phyloP scores from a whole-genome alignment of 2,797 vertebrate species.

The Cheirogaleus major region DNA sequence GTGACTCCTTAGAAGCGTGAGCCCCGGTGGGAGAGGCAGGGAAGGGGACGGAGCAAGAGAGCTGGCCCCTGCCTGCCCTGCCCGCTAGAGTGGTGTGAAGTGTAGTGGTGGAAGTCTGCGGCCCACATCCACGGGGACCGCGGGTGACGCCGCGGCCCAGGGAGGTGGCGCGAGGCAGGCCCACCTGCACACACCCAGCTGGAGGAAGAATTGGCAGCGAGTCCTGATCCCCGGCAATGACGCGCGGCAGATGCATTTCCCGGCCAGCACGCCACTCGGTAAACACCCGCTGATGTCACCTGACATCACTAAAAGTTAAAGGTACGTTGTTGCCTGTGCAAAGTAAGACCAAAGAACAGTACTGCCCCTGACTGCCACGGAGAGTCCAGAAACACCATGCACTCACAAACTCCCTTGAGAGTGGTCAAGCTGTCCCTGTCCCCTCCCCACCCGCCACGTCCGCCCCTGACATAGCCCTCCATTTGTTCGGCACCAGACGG shows the following conservation, averaged over 20 bases:
- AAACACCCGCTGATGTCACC: neutral
- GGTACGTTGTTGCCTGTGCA: neutral
- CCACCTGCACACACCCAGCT: neutral
- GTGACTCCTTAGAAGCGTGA: neutral
- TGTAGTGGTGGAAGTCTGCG: accelerated
- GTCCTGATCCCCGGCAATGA: neutral
- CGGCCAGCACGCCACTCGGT: neutral
- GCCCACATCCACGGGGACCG: neutral
- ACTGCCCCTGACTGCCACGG: neutral
- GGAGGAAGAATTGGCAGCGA: no score
- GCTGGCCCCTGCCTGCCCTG: neutral
- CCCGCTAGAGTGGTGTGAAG: accelerated
- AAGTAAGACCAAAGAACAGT: neutral
- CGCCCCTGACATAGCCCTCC: neutral
- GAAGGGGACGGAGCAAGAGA: accelerated
- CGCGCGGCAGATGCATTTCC: neutral
- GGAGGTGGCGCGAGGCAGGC: neutral
- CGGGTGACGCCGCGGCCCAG: neutral
- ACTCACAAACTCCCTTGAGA: neutral
- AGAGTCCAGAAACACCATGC: neutral
- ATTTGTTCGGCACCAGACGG: no score
- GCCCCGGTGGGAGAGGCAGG: accelerated
- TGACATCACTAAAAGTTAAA: neutral
- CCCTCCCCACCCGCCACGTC: neutral
- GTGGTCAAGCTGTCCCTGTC: neutral